Percentiles rank a stretch among this genome's conserved stretches.
These are phyloP conservation scores for Drosophila takahashii DNA, from an alignment of 1,140 invertebrate species.

Conservation along the genomic window DNA sequence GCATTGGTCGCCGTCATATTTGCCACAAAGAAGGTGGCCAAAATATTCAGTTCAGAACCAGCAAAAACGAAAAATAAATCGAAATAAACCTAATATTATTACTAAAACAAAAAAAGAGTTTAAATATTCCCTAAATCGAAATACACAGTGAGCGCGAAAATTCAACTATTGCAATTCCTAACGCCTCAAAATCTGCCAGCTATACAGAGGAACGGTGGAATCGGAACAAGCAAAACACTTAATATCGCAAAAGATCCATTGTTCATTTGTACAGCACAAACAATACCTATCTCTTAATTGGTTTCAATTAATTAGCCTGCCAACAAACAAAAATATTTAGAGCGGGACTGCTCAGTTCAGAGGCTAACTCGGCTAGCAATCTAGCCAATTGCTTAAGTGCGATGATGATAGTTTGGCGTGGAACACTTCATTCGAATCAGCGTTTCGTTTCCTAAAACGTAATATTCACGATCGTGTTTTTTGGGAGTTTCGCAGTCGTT, in stretches of 20 bases:
- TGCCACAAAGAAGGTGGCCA: conserved; percentile 27
- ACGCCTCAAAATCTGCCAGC: conserved; percentile 18
- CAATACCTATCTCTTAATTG: conserved; percentile 8
- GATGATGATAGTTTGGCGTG: conserved; percentile 41
- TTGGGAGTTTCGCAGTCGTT: neutral
- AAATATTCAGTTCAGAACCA: conserved; percentile 26
- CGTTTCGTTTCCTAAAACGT: conserved; percentile 25
- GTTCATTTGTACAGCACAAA: conserved; percentile 1
- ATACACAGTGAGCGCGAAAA: conserved; percentile 11
- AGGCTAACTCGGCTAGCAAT: conserved; percentile 32
- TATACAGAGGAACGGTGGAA: conserved; percentile 3
- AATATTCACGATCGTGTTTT: conserved; percentile 18
- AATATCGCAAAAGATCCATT: conserved; percentile 22
- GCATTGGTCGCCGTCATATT: conserved; percentile 23
- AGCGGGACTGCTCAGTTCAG: conserved; percentile 8
- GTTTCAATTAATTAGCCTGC: conserved; percentile 27
- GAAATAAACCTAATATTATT: conserved; percentile 19
- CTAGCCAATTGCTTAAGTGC: conserved; percentile 30
- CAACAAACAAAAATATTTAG: conserved; percentile 28
- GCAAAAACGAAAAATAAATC: conserved; percentile 53
- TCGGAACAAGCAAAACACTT: conserved; percentile 18
- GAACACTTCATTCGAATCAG: conserved; percentile 26
- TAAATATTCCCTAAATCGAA: neutral
- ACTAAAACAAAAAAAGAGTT: neutral
- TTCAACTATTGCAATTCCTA: conserved; percentile 21